Evolutionary conservation across 2,888 invertebrate species (phyloP).

Genomic region (Acleris sparsana): DNA sequence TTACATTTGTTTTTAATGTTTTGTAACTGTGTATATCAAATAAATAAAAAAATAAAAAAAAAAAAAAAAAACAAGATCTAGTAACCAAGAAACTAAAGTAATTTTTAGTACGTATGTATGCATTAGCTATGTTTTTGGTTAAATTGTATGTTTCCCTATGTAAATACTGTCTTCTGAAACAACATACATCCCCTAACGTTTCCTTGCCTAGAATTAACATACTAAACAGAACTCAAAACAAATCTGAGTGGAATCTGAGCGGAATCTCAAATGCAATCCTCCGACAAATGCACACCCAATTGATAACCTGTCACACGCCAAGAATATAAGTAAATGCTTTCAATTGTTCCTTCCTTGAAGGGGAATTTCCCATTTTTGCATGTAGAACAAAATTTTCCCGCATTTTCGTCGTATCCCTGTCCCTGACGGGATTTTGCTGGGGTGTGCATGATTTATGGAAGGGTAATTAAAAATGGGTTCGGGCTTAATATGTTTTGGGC

Average conservation of each 20-base stretch:
- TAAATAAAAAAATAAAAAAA: no score
- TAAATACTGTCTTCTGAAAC: no score
- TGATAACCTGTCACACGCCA: constrained; percentile 66
- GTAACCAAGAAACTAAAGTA: no score
- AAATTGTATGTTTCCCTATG: no score
- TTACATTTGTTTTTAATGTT: no score
- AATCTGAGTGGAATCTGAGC: neutral
- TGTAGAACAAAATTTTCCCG: constrained; percentile 80
- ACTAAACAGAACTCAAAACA: neutral
- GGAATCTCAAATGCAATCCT: constrained; percentile 4
- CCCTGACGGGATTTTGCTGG: constrained; percentile 71
- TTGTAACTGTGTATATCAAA: no score
- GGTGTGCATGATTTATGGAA: constrained; percentile 49
- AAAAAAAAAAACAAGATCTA: no score
- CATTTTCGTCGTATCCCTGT: constrained; percentile 70
- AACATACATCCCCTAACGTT: no score
- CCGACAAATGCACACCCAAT: constrained; percentile 47
- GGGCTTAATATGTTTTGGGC: neutral
- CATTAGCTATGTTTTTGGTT: no score
- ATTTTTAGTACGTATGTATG: no score
- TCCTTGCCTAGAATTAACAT: no score
- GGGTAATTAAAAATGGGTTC: neutral
- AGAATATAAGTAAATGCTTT: constrained; percentile 41
- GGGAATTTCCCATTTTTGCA: constrained; percentile 73
- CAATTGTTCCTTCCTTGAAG: constrained; percentile 57